phyloP scores from a whole-genome alignment of 2,797 vertebrate species.

The Cephalopachus bancanus region DNA sequence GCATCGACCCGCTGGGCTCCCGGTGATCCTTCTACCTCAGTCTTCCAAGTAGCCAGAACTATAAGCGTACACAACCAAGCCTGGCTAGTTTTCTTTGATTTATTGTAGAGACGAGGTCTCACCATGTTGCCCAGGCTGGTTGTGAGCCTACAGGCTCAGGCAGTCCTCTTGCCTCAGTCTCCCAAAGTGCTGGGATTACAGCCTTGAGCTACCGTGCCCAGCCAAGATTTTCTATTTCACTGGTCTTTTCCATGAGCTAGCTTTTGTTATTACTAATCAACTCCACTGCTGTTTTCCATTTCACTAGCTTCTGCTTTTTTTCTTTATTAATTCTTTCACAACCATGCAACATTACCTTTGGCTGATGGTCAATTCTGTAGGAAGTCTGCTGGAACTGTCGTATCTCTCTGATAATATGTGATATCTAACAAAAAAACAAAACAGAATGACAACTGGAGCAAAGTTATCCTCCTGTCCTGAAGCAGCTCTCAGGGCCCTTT shows the following conservation, averaged over 20 bases:
- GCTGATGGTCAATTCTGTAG: slow-evolving; percentile 97
- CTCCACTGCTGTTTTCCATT: neutral
- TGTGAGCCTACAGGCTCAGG: too few relatives aligned
- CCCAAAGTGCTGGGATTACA: too few relatives aligned
- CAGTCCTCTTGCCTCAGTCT: too few relatives aligned
- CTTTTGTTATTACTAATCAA: neutral
- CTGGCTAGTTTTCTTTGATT: too few relatives aligned
- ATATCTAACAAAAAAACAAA: slow-evolving; percentile 91
- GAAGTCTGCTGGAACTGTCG: slow-evolving; percentile 98
- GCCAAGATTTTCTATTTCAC: neutral
- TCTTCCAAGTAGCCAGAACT: too few relatives aligned
- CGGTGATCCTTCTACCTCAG: too few relatives aligned
- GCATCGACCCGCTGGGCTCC: too few relatives aligned
- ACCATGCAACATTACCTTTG: slow-evolving; percentile 91
- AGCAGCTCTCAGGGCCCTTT: neutral
- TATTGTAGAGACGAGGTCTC: too few relatives aligned
- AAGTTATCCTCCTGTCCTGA: neutral
- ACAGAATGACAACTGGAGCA: neutral
- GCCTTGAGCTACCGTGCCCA: too few relatives aligned
- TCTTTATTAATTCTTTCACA: neutral
- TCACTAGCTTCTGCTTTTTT: neutral
- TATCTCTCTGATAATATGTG: slow-evolving; percentile 98
- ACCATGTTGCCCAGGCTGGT: too few relatives aligned
- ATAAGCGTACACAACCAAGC: too few relatives aligned
- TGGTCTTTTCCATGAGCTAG: neutral